These are phyloP conservation scores for Meles meles DNA, from an alignment of 2,113 vertebrate genomes.

Conservation along the genomic window DNA sequence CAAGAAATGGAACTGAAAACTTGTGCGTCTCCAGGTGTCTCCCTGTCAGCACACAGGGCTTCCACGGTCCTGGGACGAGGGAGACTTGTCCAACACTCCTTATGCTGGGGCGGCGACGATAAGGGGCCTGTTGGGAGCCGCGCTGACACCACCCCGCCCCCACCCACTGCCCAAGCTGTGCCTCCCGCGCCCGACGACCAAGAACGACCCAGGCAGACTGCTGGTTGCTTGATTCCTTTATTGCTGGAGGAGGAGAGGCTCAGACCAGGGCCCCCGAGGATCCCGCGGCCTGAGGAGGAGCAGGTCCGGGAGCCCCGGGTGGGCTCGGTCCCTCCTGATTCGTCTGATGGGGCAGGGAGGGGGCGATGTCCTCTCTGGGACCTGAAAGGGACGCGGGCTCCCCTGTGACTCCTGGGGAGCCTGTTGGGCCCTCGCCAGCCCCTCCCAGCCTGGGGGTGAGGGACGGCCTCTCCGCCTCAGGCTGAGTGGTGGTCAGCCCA, in stretches of 20 bases:
- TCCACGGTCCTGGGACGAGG: rapidly evolving
- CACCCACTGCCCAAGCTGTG: background rate
- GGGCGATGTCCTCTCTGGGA: rapidly evolving
- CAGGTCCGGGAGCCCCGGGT: background rate
- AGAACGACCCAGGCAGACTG: background rate
- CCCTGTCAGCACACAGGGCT: background rate
- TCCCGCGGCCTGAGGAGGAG: background rate
- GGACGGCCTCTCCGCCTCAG: background rate
- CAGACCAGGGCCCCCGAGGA: background rate
- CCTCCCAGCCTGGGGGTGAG: background rate
- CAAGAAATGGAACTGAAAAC: background rate
- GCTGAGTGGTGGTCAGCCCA: background rate
- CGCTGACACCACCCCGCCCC: background rate
- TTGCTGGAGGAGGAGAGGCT: background rate
- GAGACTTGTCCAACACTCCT: no score
- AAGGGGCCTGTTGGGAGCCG: no score
- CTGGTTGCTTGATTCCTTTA: background rate
- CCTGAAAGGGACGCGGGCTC: background rate
- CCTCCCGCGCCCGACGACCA: no score
- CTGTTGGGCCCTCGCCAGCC: background rate
- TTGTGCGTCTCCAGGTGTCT: background rate
- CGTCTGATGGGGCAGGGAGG: rapidly evolving
- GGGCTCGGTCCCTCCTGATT: background rate
- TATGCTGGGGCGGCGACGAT: background rate
- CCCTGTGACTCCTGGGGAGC: background rate